Conservation (phyloP, 2,888 invertebrate species). For the Dendrolimus pini region DNA sequence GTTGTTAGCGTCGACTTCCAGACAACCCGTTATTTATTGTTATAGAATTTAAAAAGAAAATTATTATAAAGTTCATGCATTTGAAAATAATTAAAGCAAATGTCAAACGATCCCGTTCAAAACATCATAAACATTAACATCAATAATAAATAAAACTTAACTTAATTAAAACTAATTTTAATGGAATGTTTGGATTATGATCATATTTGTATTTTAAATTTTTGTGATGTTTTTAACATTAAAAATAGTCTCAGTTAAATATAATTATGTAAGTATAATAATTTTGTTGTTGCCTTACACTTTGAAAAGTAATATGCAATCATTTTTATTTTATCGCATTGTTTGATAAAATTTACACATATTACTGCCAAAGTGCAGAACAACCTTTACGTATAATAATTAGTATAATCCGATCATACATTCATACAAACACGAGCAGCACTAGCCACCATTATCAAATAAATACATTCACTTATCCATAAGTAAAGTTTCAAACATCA, state of each 20-base stretch:
- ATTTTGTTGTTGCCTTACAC: slow-evolving; percentile 9
- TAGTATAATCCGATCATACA: slow-evolving; percentile 7
- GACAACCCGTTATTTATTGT: too few relatives aligned
- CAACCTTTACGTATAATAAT: neutral
- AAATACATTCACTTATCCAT: slow-evolving; percentile 2
- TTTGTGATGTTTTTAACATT: slow-evolving; percentile 43
- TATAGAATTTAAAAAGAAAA: too few relatives aligned
- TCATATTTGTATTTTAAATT: slow-evolving; percentile 3
- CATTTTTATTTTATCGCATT: slow-evolving; percentile 26
- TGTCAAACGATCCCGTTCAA: too few relatives aligned
- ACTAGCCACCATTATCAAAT: slow-evolving; percentile 8
- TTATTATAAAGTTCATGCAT: too few relatives aligned
- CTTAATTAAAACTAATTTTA: slow-evolving; percentile 23
- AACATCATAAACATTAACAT: too few relatives aligned
- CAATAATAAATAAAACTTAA: too few relatives aligned
- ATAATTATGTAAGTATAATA: slow-evolving; percentile 8
- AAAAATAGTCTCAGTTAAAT: slow-evolving; percentile 31
- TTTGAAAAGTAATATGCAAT: slow-evolving; percentile 45
- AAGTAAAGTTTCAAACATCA: slow-evolving; percentile 16
- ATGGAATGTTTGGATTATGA: slow-evolving; percentile 50
- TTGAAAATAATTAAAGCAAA: too few relatives aligned
- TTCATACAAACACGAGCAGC: slow-evolving; percentile 6
- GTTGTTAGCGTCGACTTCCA: too few relatives aligned
- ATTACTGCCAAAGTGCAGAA: neutral
- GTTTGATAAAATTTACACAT: slow-evolving; percentile 6